phyloP scores from a whole-genome alignment of 2,113 vertebrate species.

The Excalfactoria chinensis region DNA sequence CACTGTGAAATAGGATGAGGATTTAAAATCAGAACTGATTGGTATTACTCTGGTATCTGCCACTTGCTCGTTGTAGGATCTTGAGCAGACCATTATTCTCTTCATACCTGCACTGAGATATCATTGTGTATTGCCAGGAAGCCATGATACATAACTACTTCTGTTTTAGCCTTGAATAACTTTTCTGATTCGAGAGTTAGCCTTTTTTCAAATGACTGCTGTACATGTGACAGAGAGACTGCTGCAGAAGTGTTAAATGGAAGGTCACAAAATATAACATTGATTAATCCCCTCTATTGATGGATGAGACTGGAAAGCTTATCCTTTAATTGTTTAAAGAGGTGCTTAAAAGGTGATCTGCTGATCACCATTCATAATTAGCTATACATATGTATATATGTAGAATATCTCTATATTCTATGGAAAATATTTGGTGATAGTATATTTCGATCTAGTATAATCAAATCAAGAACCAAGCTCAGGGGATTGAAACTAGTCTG shows the following conservation, averaged over 20 bases:
- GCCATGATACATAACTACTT: not conserved
- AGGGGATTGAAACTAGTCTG: not conserved
- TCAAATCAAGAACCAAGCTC: not conserved
- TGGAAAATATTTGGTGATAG: not conserved
- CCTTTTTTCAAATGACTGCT: not conserved
- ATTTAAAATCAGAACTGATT: constrained; percentile 17
- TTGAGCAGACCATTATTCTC: not conserved
- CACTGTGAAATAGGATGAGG: not conserved
- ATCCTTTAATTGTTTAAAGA: constrained; percentile 44
- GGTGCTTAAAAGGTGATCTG: constrained; percentile 34
- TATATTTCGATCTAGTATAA: not conserved
- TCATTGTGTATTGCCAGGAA: not conserved
- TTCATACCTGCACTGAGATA: not conserved
- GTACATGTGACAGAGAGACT: not conserved
- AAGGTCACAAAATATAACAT: not conserved
- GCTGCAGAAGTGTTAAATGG: not conserved
- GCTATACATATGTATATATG: not conserved
- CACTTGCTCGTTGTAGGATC: not conserved
- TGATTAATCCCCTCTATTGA: not conserved
- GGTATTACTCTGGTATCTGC: not conserved
- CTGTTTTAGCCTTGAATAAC: not conserved
- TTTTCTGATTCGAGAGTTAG: not conserved
- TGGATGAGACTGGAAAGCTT: constrained; percentile 19
- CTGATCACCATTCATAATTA: constrained; percentile 17
- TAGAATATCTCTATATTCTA: too few relatives aligned